Percentiles rank a stretch among this genome's conserved stretches.
These are phyloP conservation scores for Bicyclus anynana DNA, from an alignment of 1,140 invertebrate species.

Conservation along the genomic window DNA sequence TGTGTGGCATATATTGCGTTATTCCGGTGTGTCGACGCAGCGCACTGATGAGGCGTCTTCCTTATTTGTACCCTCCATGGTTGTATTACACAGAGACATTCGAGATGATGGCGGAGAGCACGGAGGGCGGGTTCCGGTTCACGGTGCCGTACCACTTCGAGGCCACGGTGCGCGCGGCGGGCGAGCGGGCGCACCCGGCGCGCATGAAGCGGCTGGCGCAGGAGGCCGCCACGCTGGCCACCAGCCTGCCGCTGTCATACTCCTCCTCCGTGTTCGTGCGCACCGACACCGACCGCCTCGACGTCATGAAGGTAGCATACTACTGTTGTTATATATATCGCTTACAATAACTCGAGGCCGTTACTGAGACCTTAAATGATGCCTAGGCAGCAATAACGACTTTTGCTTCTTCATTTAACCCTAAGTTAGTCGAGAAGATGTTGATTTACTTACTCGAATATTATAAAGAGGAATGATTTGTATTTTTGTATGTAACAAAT, in stretches of 20 bases:
- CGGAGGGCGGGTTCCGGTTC: slow-evolving; percentile 87
- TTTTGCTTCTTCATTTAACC: no score
- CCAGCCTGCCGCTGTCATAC: slow-evolving; percentile 93
- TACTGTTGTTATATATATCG: slow-evolving; percentile 63
- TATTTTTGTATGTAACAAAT: no score
- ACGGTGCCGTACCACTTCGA: slow-evolving; percentile 95
- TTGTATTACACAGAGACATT: slow-evolving; percentile 84
- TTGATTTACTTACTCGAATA: no score
- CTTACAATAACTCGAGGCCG: no score
- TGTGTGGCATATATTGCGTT: no score
- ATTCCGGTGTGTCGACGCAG: no score
- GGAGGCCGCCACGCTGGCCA: slow-evolving; percentile 96
- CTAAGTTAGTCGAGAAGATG: no score
- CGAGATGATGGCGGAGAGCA: slow-evolving; percentile 91
- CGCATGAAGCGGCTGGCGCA: slow-evolving; percentile 95
- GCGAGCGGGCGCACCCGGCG: slow-evolving; percentile 89
- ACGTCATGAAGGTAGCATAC: slow-evolving; percentile 96
- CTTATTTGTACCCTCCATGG: no score
- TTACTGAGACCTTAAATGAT: no score
- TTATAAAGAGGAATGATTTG: no score
- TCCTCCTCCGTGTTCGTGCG: slow-evolving; percentile 97
- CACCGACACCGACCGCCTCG: slow-evolving; percentile 94
- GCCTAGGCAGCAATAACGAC: no score
- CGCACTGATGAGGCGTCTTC: no score
- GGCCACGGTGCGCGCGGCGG: slow-evolving; percentile 90